Conservation (phyloP, 2,113 vertebrate genomes). For the Desmodus rotundus region DNA sequence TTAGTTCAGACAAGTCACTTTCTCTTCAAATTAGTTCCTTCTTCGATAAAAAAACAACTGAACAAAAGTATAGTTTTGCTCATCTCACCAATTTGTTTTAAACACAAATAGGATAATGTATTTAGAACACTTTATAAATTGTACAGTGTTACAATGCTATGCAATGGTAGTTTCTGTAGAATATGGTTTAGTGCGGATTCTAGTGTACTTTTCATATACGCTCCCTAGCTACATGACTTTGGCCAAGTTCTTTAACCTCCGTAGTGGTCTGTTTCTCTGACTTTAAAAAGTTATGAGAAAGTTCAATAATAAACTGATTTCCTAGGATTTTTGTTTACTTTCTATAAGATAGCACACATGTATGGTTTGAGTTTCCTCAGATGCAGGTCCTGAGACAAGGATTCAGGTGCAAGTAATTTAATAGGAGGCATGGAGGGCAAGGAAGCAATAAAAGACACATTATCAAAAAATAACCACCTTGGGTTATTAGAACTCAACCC, state of each 20-base stretch:
- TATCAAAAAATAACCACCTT: background rate
- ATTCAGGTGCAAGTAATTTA: background rate
- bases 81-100: background rate
- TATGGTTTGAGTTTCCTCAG: background rate
- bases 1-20: background rate
- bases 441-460: background rate
- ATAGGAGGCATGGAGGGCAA: background rate
- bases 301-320: background rate
- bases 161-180: background rate
- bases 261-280: background rate
- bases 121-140: background rate
- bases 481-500: background rate
- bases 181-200: background rate
- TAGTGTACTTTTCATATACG: background rate
- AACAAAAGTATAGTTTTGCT: background rate
- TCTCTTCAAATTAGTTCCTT: slow-evolving; percentile 30
- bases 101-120: background rate
- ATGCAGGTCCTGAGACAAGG: background rate
- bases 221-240: background rate
- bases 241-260: background rate
- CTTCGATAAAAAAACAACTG: background rate
- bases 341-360: background rate
- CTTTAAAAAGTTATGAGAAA: background rate
- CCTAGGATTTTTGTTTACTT: background rate
- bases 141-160: background rate